A percentile compares a stretch with the other conserved stretches of the same genome.
These are phyloP conservation scores for Alces alces DNA, from an alignment of 2,113 vertebrate genomes.

Conservation along the genomic window DNA sequence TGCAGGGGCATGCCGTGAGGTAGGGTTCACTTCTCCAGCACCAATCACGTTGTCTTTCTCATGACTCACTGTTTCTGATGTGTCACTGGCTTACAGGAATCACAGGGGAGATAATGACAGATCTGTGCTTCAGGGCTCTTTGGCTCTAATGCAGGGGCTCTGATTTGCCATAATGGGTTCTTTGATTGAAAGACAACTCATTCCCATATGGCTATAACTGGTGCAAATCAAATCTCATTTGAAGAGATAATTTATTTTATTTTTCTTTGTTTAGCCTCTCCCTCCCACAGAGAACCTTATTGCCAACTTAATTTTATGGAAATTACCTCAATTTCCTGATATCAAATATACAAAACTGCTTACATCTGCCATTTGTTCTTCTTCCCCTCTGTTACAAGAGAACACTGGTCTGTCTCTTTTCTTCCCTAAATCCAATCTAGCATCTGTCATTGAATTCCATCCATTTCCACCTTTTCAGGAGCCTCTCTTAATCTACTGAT, in stretches of 20 bases:
- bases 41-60: background rate
- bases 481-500: background rate
- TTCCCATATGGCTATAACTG: background rate
- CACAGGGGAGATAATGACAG: background rate
- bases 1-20: background rate
- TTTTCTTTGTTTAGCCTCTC: slow-evolving; percentile 4
- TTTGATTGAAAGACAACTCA: slow-evolving; percentile 49
- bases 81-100: slow-evolving; percentile 51
- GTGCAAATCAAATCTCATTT: slow-evolving; percentile 36
- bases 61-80: slow-evolving; percentile 47
- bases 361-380: background rate
- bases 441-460: background rate
- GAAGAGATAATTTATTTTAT: slow-evolving; percentile 22
- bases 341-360: background rate
- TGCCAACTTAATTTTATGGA: background rate
- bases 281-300: background rate
- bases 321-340: background rate
- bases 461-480: background rate
- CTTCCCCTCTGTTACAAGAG: background rate
- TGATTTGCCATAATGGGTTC: slow-evolving; percentile 46
- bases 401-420: background rate
- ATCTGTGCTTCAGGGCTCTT: background rate
- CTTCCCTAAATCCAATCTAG: background rate
- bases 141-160: background rate
- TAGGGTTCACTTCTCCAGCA: background rate